Conservation (phyloP, 2,113 vertebrate species). For the Ovibos moschatus region DNA sequence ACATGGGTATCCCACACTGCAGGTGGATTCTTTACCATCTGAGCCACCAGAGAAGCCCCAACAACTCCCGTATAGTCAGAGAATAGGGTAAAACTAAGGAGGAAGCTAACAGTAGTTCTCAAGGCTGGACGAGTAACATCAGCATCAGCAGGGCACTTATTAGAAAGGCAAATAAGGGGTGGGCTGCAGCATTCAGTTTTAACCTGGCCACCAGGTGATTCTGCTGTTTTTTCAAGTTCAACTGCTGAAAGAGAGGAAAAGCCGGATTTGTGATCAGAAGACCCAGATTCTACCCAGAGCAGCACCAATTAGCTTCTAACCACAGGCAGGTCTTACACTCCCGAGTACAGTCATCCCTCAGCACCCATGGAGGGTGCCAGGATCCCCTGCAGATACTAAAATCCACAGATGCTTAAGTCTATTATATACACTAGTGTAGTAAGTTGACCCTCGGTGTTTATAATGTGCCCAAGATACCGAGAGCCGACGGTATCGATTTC, state of each 20-base stretch:
- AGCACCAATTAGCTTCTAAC: neutral
- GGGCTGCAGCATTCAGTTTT: neutral
- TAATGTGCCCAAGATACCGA: neutral
- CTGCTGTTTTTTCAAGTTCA: neutral
- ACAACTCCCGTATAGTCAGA: neutral
- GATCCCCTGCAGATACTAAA: neutral
- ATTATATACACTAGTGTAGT: neutral
- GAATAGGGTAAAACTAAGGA: neutral
- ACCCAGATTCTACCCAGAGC: neutral
- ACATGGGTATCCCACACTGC: neutral
- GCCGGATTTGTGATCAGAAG: neutral
- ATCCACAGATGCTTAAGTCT: neutral
- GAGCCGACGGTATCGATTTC: neutral
- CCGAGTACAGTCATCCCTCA: neutral
- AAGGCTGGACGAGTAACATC: neutral
- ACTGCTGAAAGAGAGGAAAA: neutral
- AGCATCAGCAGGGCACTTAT: neutral
- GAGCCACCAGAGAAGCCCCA: neutral
- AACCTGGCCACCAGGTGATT: neutral
- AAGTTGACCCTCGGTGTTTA: rapidly evolving
- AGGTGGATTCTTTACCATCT: neutral
- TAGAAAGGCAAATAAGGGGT: neutral
- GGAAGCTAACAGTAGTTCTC: neutral
- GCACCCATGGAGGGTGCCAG: neutral
- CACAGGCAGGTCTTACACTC: neutral